These are phyloP conservation scores for Phenacoccus solenopsis DNA, from an alignment of 1,140 invertebrate species.

Conservation along the genomic window DNA sequence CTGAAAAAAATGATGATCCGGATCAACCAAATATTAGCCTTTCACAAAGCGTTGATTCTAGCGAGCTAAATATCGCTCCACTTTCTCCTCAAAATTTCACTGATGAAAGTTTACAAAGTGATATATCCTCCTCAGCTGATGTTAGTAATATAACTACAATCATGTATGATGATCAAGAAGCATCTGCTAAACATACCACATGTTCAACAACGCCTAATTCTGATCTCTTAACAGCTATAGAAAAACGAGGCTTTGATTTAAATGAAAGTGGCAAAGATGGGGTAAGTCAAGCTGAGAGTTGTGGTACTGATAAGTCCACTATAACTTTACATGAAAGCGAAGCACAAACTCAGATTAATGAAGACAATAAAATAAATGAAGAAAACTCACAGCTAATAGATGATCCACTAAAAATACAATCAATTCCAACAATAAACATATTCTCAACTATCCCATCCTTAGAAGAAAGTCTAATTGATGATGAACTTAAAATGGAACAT, in stretches of 20 bases:
- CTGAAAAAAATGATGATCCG: no score
- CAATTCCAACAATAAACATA: no score
- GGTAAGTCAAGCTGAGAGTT: background rate
- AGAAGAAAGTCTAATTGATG: no score
- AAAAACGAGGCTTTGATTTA: background rate
- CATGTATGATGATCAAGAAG: background rate
- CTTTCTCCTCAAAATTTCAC: background rate
- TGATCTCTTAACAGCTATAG: background rate
- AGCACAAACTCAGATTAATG: no score
- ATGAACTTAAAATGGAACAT: no score
- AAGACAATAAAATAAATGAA: no score
- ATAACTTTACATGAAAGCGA: background rate
- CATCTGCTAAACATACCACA: background rate
- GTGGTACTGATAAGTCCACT: background rate
- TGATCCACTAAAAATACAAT: no score
- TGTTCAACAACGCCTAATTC: background rate
- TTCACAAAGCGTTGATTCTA: no score
- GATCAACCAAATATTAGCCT: no score
- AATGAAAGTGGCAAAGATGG: background rate
- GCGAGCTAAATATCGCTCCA: background rate
- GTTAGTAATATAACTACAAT: background rate
- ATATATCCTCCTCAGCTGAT: background rate
- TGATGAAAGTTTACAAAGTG: background rate
- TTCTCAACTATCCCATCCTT: no score
- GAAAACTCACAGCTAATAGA: no score